Evolutionary conservation across 2,888 invertebrate genomes (phyloP), one percentile per base, ranked within the genome.

Genomic region (Bombylius major): DNA sequence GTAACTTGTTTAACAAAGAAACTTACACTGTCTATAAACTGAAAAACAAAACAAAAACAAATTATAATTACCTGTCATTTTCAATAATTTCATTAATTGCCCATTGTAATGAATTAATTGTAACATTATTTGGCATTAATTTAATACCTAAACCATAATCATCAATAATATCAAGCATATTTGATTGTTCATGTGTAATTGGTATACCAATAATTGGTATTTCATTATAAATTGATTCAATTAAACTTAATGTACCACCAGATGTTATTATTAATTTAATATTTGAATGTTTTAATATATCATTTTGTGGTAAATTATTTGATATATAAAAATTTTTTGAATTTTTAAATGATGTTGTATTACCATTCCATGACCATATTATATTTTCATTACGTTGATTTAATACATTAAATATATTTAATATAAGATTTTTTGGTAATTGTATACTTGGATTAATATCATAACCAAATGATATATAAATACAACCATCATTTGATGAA

Each of bases 341-440:
- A 11, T 36, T 42, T 39, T 11, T 34, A 39, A 56, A 52, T 4
- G 46, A 46, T 33, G 56, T 51, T n/a, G 50, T 48, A 14, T 58
- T 58, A 23, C 59, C 59, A 55, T 55, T 59, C 58, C 59, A 59
- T 23, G 56, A 46, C 59, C 59, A 59, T 39, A 59, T 53, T 4
- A 59, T 51, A 47, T 56, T 58, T 47, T 59, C 59, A n/a, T 56
- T 56, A 5, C 59, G 58, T 9, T 31, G 50, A 12, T 58, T 48
- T 36, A 59, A 51, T 9, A 44, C 56, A 14, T 46, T 23, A 14
- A 59, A 53, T 23, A 58, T 56, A 33, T 13, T 54, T 13, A 53
- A 50, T 5, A 59, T 48, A 47, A 52, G 44, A 9, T 53, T 48
- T 50, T 53, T 56, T 6, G 54, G 56, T 5, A 59, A 53, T 3